phyloP scores from a whole-genome alignment of 2,888 invertebrate genomes.

The Anthophora plumipes region DNA sequence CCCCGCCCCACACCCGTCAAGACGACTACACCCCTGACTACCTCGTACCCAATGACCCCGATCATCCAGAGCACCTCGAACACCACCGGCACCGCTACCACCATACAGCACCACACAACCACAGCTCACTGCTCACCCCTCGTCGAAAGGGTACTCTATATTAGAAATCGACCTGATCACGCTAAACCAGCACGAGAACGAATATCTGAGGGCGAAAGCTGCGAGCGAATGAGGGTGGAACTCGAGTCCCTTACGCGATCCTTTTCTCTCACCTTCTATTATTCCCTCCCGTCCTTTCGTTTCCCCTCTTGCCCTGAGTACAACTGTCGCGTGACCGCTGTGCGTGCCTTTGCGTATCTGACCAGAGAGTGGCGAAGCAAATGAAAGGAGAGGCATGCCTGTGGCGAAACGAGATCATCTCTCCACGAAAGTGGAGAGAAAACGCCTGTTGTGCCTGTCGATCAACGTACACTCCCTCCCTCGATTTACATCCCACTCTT shows the following conservation, averaged over 20 bases:
- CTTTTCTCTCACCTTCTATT: too few relatives aligned
- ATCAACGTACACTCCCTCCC: too few relatives aligned
- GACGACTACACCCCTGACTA: slow-evolving; percentile 81
- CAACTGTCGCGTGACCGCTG: neutral
- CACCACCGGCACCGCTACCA: slow-evolving; percentile 83
- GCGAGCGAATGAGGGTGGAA: neutral
- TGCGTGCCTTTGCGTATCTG: neutral
- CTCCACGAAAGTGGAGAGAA: neutral
- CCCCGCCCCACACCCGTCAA: slow-evolving; percentile 83
- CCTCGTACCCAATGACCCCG: slow-evolving; percentile 81
- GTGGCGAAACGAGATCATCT: too few relatives aligned
- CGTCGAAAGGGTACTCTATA: slow-evolving; percentile 81
- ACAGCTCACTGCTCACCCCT: slow-evolving; percentile 83
- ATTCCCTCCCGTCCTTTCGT: neutral
- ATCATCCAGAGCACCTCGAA: slow-evolving; percentile 82
- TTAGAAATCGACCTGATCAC: slow-evolving; percentile 53
- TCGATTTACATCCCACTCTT: too few relatives aligned
- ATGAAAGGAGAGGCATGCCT: too few relatives aligned
- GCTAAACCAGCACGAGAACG: slow-evolving; percentile 43
- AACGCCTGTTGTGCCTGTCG: neutral
- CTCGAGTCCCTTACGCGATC: neutral
- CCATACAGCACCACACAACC: slow-evolving; percentile 83
- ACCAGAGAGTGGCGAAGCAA: too few relatives aligned
- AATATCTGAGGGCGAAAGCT: slow-evolving; percentile 5
- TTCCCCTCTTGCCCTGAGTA: neutral